Percentiles rank a stretch among this genome's conserved stretches.
These are phyloP conservation scores for Gymnobelideus leadbeateri DNA, from an alignment of 2,113 vertebrate species.

Conservation along the genomic window DNA sequence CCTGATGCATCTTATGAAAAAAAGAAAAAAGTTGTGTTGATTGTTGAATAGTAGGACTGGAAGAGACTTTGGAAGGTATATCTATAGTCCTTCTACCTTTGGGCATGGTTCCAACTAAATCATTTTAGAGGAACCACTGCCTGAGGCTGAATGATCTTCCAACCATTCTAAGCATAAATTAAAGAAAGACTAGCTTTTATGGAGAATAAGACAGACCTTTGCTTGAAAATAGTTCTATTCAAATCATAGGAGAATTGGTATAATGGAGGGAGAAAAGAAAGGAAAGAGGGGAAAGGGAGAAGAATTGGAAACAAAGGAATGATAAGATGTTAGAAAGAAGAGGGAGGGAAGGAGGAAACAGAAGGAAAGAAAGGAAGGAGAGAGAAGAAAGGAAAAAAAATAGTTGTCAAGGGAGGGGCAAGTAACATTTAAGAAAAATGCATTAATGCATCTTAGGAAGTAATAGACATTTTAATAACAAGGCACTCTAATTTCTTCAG, in stretches of 20 bases:
- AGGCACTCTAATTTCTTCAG: not conserved
- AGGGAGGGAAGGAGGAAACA: not conserved
- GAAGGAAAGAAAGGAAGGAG: not conserved
- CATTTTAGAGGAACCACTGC: not conserved
- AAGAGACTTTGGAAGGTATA: not conserved
- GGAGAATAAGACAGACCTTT: not conserved
- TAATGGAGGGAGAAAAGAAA: not conserved
- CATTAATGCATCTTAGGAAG: not conserved
- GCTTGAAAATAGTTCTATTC: not conserved
- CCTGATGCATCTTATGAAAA: not conserved
- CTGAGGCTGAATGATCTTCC: not conserved
- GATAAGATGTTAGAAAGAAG: not conserved
- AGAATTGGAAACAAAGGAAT: not conserved
- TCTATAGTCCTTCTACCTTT: not conserved
- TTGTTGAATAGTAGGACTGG: slow-evolving; percentile 21
- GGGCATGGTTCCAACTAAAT: not conserved
- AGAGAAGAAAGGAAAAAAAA: not conserved
- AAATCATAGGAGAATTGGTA: not conserved
- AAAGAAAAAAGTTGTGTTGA: slow-evolving; percentile 38
- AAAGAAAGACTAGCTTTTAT: not conserved
- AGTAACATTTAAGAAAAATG: not conserved
- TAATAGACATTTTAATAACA: not conserved
- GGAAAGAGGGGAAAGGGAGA: not conserved
- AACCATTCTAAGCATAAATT: not conserved
- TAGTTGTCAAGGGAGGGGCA: not conserved